phyloP scores from a whole-genome alignment of 2,888 invertebrate species.

The Apamea crenata region DNA sequence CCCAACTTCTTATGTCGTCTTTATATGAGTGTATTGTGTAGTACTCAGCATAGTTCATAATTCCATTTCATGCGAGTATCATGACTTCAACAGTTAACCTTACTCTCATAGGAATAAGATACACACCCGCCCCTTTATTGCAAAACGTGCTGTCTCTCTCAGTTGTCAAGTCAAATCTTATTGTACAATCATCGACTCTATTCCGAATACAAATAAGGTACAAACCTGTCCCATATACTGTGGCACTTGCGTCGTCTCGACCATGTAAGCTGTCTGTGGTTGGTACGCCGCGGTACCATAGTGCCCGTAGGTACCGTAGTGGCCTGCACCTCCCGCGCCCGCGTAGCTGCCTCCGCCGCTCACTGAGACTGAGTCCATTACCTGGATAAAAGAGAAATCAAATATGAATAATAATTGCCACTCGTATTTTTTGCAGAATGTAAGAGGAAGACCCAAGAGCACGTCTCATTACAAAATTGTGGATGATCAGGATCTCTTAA shows the following conservation, averaged over 20 bases:
- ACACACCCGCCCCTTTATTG: not conserved
- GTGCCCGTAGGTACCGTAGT: conserved; percentile 88
- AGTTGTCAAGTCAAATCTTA: no score
- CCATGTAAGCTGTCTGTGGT: conserved; percentile 87
- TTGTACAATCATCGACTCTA: conserved; percentile 6
- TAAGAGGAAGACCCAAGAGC: not conserved
- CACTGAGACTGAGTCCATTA: conserved; percentile 88
- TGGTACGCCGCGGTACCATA: conserved; percentile 87
- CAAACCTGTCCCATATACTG: conserved; percentile 88
- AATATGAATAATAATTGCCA: not conserved
- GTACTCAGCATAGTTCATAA: no score
- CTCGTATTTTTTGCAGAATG: not conserved
- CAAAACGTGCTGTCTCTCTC: no score
- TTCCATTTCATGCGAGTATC: no score
- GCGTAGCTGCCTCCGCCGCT: conserved; percentile 83
- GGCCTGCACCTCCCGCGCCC: conserved; percentile 81
- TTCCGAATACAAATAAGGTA: not conserved
- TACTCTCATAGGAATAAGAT: not conserved
- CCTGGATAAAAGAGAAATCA: conserved; percentile 70
- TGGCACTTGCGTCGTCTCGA: conserved; percentile 85
- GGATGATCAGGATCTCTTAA: not conserved
- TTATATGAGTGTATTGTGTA: no score
- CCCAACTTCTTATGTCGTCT: no score
- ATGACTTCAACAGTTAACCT: no score
- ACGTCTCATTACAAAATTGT: not conserved